These are phyloP conservation scores for Chauna torquata DNA, from an alignment of 2,113 vertebrate species.

Conservation along the genomic window DNA sequence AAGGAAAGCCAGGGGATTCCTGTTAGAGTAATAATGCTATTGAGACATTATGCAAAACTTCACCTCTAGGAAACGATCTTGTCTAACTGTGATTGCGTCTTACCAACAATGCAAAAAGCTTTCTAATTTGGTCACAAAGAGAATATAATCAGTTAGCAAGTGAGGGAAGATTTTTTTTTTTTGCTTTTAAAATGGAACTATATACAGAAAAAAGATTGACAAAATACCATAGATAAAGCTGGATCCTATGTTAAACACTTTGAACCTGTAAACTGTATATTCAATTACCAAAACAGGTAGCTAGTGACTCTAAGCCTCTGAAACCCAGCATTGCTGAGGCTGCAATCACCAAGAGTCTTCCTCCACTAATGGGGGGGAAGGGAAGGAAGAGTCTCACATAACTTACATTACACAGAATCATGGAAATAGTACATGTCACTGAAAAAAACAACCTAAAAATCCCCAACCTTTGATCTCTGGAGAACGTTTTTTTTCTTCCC, in stretches of 20 bases:
- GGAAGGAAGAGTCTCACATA: neutral
- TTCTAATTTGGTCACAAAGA: neutral
- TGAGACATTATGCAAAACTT: slow-evolving; percentile 25
- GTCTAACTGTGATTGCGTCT: neutral
- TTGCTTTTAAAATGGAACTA: neutral
- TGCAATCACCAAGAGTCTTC: neutral
- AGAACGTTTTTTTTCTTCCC: neutral
- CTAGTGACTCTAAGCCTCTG: neutral
- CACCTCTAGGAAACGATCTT: slow-evolving; percentile 20
- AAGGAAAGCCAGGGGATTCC: slow-evolving; percentile 48
- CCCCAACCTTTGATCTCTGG: neutral
- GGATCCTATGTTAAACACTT: neutral
- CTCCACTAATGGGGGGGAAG: neutral
- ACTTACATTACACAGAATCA: neutral
- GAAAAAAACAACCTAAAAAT: neutral
- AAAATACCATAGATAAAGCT: neutral
- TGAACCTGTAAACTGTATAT: neutral
- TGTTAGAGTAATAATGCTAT: neutral
- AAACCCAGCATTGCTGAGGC: neutral
- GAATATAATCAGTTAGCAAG: neutral
- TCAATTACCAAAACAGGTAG: neutral
- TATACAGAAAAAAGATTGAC: neutral
- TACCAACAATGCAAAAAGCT: slow-evolving; percentile 14
- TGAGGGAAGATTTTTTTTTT: neutral
- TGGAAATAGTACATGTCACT: neutral